A percentile compares a stretch with the other conserved stretches of the same genome.
Conservation (phyloP, 2,888 invertebrate genomes). For the Anthophora plumipes region DNA sequence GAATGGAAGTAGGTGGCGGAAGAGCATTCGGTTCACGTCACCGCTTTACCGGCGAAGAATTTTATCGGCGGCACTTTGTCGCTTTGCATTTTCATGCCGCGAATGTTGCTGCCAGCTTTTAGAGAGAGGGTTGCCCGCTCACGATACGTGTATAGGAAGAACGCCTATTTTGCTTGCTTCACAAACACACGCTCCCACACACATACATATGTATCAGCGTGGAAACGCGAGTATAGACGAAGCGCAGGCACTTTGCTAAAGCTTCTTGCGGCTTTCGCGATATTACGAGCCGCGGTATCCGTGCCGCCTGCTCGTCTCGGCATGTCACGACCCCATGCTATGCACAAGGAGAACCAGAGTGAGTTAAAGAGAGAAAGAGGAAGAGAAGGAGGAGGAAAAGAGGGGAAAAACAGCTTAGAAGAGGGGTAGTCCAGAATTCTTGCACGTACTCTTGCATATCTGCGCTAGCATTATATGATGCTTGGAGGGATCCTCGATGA, state of each 20-base stretch:
- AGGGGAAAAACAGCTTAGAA: constrained; percentile 28
- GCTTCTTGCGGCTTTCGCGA: constrained; percentile 72
- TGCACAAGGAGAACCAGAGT: constrained; percentile 29
- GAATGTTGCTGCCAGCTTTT: constrained; percentile 71
- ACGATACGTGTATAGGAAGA: constrained; percentile 44
- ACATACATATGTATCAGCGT: neutral
- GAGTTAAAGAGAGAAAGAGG: constrained; percentile 5
- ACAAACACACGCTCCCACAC: neutral
- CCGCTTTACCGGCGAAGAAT: constrained; percentile 82
- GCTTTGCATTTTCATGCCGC: constrained; percentile 80
- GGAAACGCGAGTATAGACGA: constrained; percentile 32
- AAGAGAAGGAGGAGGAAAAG: no score
- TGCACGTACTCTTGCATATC: constrained; percentile 9
- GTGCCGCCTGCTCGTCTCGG: constrained; percentile 51
- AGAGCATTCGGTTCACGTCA: constrained; percentile 82
- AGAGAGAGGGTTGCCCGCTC: constrained; percentile 39
- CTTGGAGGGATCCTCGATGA: constrained; percentile 8
- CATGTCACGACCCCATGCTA: constrained; percentile 43
- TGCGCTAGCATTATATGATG: neutral
- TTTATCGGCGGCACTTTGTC: constrained; percentile 81
- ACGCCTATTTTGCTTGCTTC: constrained; percentile 56
- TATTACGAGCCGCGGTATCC: constrained; percentile 62
- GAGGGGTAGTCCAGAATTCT: constrained; percentile 21
- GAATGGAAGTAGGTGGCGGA: constrained; percentile 42
- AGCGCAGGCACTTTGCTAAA: constrained; percentile 67